Evolutionary conservation across 2,797 vertebrate species (phyloP), one percentile per base, ranked within the genome.

Genomic region (Artibeus lituratus): DNA sequence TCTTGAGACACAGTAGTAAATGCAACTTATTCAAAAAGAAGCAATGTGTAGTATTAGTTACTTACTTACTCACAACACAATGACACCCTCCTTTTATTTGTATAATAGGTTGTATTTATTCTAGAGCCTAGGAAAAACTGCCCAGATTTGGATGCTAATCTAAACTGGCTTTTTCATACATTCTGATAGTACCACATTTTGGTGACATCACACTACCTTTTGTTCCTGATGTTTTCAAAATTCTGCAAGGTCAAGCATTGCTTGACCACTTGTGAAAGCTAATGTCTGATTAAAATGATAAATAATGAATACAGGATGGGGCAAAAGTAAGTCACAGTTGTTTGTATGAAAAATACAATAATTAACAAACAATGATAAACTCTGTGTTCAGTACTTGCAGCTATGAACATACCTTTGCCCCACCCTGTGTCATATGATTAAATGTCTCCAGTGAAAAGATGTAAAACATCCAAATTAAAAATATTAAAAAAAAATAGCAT

Each of bases 191-290:
- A 72, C 55, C n/a, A 77, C 12, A 44, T 35, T 90, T 91, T 82
- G 76, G 47, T 7, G 67, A 69, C 15, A 67, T 1, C 53, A 55
- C 1, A 47, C 35, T 37, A 49, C 2, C 24, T 82, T 74, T 92
- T 94, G 44, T 35, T 90, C 18, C n/a, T 73, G 29, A 44, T 37
- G 10, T 89, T 94, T 94, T 96, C 70, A 70, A 77, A 88, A 80
- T 67, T 42, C 44, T 88, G 65, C 37, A 83, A 9, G 47, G 19
- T 24, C 83, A 85, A 74, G 7, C 6, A 47, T 44, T 55, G 35
- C 49, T 73, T 91, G 42, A 39, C 29, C 11, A 14, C 51, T 8
- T 59, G n/a, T 39, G 47, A 85, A 82, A 62, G 35, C 5, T 51
- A 19, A 90, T 47, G 6, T 18, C 18, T 62, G 37, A 80, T 32